Conservation (phyloP, 2,888 invertebrate genomes). For the Habrosyne pyritoides region DNA sequence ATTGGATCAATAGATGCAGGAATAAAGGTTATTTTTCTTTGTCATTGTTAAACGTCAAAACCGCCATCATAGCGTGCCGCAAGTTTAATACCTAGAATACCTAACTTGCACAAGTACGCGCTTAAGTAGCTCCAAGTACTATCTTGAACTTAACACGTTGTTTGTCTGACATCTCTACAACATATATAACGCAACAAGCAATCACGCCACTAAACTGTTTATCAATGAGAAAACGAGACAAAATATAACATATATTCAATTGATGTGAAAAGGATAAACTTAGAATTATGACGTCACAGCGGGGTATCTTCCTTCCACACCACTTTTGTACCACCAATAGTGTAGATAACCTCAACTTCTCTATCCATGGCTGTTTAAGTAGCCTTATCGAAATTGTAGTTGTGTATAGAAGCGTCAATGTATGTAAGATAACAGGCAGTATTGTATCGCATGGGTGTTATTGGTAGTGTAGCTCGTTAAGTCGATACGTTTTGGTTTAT, state of each 20-base stretch:
- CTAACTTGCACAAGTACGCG: too few relatives aligned
- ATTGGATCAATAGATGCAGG: too few relatives aligned
- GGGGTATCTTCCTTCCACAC: conserved; percentile 65
- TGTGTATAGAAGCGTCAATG: conserved; percentile 36
- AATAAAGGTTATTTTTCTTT: too few relatives aligned
- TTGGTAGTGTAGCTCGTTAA: conserved; percentile 70
- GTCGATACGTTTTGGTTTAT: conserved; percentile 74
- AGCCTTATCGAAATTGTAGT: not conserved
- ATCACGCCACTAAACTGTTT: conserved; percentile 77
- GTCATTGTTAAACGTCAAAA: too few relatives aligned
- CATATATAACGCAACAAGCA: conserved; percentile 45
- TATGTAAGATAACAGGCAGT: conserved; percentile 15
- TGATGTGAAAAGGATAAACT: conserved; percentile 75
- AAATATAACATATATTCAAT: conserved; percentile 67
- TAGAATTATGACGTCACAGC: conserved; percentile 81
- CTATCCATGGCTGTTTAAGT: conserved; percentile 32
- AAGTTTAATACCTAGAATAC: too few relatives aligned
- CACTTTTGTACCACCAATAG: conserved; percentile 46
- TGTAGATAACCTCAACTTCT: conserved; percentile 25
- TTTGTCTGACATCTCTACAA: conserved; percentile 35
- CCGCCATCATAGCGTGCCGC: too few relatives aligned
- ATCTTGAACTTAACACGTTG: not conserved
- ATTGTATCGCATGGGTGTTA: conserved; percentile 17
- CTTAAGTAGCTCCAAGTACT: too few relatives aligned
- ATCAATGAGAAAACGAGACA: conserved; percentile 74